A percentile compares a stretch with the other conserved stretches of the same genome.
phyloP scores from a whole-genome alignment of 2,888 invertebrate genomes.

The Aphidoletes aphidimyza region DNA sequence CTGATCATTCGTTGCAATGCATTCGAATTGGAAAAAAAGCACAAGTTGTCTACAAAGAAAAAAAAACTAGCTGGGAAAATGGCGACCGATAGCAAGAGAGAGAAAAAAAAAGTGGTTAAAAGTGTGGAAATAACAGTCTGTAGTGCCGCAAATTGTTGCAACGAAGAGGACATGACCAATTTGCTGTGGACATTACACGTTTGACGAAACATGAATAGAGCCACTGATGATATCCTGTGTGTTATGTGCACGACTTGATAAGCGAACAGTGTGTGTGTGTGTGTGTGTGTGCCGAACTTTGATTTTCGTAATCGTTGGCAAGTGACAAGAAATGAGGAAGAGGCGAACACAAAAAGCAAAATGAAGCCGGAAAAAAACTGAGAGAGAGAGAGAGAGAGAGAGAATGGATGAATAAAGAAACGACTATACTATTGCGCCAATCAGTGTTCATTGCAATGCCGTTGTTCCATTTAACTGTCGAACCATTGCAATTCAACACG shows the following conservation, averaged over 20 bases:
- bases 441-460: slow-evolving; percentile 26
- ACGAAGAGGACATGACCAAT: slow-evolving; percentile 30
- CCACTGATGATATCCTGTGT: slow-evolving; percentile 51
- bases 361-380: neutral
- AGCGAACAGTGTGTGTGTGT: neutral
- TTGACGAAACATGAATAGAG: slow-evolving; percentile 41
- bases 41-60: neutral
- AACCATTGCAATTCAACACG: slow-evolving; percentile 2
- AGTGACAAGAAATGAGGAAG: neutral
- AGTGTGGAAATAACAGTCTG: slow-evolving; percentile 4
- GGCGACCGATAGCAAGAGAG: too few species aligned
- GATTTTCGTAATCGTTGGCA: slow-evolving; percentile 30
- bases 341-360: neutral
- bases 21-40: neutral
- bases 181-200: slow-evolving; percentile 38
- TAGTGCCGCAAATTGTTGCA: slow-evolving; percentile 13
- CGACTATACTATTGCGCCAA: slow-evolving; percentile 2
- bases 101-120: neutral
- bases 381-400: neutral
- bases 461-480: neutral
- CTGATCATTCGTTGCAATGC: too few species aligned
- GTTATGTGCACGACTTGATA: slow-evolving; percentile 13
- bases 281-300: neutral
- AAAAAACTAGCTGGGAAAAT: neutral
- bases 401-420: neutral